Evolutionary conservation across 2,113 vertebrate species (phyloP).

Genomic region (Phycodurus eques): DNA sequence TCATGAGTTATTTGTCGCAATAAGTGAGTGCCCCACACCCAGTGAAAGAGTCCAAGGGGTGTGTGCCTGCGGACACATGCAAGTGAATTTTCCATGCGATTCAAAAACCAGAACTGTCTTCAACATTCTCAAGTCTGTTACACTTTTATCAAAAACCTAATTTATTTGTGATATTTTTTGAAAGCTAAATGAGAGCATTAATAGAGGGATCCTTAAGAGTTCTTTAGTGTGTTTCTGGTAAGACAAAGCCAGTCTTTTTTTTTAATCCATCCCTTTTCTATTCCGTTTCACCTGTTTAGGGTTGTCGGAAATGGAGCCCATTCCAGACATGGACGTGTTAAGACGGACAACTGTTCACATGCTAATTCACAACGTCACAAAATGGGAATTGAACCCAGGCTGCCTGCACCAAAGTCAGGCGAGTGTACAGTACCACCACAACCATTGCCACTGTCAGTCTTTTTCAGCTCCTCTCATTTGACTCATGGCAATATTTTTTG

Average conservation of each 20-base stretch:
- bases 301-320: background rate
- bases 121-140: too few relatives aligned
- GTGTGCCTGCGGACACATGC: too few relatives aligned
- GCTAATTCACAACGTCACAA: background rate
- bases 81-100: too few relatives aligned
- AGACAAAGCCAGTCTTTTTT: background rate
- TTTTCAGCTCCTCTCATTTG: conserved; percentile 14
- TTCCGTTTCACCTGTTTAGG: background rate
- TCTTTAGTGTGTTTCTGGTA: background rate
- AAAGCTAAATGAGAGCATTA: background rate
- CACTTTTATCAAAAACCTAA: too few relatives aligned
- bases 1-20: too few relatives aligned
- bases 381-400: background rate
- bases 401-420: background rate
- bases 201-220: background rate
- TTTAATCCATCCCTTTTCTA: background rate
- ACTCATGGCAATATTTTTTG: conserved; percentile 20
- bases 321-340: background rate
- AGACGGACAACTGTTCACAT: background rate
- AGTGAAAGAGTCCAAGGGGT: too few relatives aligned
- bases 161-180: background rate
- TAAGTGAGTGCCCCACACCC: too few relatives aligned
- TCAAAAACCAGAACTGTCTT: too few relatives aligned
- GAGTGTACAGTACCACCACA: background rate
- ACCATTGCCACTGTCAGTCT: background rate